Evolutionary conservation across 1,140 invertebrate species (phyloP).

Genomic region (Euglossa dilemma): DNA sequence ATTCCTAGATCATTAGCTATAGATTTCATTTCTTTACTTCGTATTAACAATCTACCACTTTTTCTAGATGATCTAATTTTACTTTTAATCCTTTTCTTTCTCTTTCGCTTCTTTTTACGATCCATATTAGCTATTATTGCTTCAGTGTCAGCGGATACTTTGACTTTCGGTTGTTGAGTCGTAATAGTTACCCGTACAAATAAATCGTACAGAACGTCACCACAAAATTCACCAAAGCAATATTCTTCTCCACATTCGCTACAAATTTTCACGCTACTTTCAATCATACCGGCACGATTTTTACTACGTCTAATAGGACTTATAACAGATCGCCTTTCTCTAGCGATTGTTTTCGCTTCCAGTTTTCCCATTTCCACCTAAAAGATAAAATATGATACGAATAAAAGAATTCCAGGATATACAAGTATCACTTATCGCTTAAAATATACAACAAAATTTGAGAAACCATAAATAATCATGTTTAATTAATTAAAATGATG

Average conservation of each 20-base stretch:
- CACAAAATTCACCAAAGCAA: constrained; percentile 86
- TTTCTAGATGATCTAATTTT: constrained; percentile 61
- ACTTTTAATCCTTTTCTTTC: constrained; percentile 62
- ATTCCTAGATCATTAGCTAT: constrained; percentile 41
- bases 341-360: constrained; percentile 86
- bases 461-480: neutral
- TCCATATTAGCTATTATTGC: constrained; percentile 76
- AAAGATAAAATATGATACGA: neutral
- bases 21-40: constrained; percentile 57
- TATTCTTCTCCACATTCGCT: constrained; percentile 92
- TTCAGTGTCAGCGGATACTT: constrained; percentile 75
- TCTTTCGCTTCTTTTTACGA: constrained; percentile 60
- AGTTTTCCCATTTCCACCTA: constrained; percentile 92
- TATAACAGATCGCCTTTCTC: constrained; percentile 85
- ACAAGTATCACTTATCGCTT: neutral
- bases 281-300: constrained; percentile 90
- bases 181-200: constrained; percentile 73
- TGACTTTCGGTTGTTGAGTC: constrained; percentile 67
- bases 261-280: constrained; percentile 89
- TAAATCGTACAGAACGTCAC: constrained; percentile 82
- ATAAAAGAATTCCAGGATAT: neutral
- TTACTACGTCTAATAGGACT: constrained; percentile 88
- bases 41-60: constrained; percentile 56
- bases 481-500: neutral
- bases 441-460: neutral